Evolutionary conservation across 2,888 invertebrate species (phyloP).

Genomic region (Osedax fenrisi): DNA sequence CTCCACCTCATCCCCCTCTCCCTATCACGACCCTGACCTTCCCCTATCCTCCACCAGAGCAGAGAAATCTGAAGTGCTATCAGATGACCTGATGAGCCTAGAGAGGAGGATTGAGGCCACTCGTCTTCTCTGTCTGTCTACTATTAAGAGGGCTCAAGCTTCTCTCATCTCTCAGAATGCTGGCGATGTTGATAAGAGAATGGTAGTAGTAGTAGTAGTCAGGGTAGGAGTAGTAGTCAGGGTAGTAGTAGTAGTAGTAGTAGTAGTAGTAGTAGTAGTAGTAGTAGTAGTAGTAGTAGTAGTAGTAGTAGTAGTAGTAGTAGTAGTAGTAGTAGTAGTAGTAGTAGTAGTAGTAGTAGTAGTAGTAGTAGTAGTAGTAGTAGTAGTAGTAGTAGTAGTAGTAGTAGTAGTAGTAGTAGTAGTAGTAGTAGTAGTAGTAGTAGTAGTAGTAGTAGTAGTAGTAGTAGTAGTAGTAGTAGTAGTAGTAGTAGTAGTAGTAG

Average conservation of each 20-base stretch:
- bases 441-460: too few species aligned
- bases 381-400: too few species aligned
- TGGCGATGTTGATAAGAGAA: not conserved
- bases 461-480: too few species aligned
- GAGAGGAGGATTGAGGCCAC: not conserved
- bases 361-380: too few species aligned
- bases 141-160: not conserved
- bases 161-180: not conserved
- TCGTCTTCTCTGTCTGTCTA: not conserved
- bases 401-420: too few species aligned
- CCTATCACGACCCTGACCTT: not conserved
- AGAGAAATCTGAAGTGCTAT: not conserved
- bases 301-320: constrained; percentile 33
- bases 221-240: not conserved
- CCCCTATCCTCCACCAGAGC: not conserved
- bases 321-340: constrained; percentile 28
- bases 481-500: too few species aligned
- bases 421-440: too few species aligned
- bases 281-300: constrained; percentile 33
- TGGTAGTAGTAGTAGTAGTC: not conserved
- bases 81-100: not conserved
- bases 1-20: too few species aligned
- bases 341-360: too few species aligned
- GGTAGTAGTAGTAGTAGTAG: constrained; percentile 25
- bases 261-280: constrained; percentile 33